phyloP scores from a whole-genome alignment of 2,888 invertebrate genomes.

The Heliconius ismenius region DNA sequence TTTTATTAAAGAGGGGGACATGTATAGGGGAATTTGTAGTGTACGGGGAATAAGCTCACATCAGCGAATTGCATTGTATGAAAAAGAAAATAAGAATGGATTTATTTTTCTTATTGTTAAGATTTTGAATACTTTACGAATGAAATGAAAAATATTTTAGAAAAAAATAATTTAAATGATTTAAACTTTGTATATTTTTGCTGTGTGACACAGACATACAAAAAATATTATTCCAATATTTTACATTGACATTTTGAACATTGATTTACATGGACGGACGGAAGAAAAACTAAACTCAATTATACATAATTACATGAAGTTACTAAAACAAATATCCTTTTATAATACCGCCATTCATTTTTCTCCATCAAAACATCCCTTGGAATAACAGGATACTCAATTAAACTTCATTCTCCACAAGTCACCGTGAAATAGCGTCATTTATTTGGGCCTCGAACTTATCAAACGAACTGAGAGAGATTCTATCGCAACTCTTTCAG shows the following conservation, averaged over 20 bases:
- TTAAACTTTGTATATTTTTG: neutral
- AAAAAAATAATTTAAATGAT: neutral
- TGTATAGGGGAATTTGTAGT: slow-evolving; percentile 35
- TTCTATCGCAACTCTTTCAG: slow-evolving; percentile 40
- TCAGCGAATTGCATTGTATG: slow-evolving; percentile 29
- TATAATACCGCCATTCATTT: neutral
- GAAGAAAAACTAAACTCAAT: neutral
- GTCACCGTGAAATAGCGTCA: slow-evolving; percentile 32
- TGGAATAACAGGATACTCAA: slow-evolving; percentile 12
- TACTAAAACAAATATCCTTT: neutral
- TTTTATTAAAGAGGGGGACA: slow-evolving; percentile 39
- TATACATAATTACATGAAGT: neutral
- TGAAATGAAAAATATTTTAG: neutral
- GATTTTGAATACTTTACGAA: neutral
- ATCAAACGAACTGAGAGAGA: slow-evolving; percentile 41
- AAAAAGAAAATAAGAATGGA: neutral
- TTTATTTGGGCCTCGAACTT: slow-evolving; percentile 39
- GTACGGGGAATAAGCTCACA: slow-evolving; percentile 31
- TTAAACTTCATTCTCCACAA: slow-evolving; percentile 29
- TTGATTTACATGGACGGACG: neutral
- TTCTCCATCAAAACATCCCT: slow-evolving; percentile 4
- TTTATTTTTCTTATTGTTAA: slow-evolving; percentile 15
- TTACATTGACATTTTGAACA: no score
- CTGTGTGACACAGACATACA: no score
- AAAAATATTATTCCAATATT: no score